Base-by-base conservation (phyloP, 2,113 vertebrate species). In the Myiozetetes cayanensis region DNA sequence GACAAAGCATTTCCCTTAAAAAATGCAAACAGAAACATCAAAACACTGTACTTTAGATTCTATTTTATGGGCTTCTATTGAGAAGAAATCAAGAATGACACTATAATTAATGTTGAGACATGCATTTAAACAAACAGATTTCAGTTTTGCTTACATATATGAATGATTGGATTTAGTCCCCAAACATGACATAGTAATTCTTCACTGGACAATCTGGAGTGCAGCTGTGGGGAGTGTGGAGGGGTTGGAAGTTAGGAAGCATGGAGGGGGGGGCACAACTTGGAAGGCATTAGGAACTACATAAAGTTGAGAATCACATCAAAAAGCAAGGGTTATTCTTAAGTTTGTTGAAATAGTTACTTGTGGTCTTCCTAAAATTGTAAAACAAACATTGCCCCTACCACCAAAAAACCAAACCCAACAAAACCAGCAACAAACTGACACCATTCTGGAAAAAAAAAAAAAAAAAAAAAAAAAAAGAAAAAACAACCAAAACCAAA, bases 11-110 rank as follows among this genome's bases (percentile, higher is more conserved):
- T 86, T 84, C 41, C 46, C 19, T 81, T 31, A 44, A 47, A 89
- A 91, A 90, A 86, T 15, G 24, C 68, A 72, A 92, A 84, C 12
- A 93, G 75, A 90, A 94, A 84, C 93, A 86, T 58, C 55, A 44
- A 86, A 86, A 86, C 18, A 41, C 14, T 67, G 6, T 39, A 35
- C 59, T 21, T 47, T 16, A 27, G 50, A 52, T 9, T 75, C 44
- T 67, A 33, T 31, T 86, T 66, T 80, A 55, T 74, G 55, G 22
- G 13, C 14, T 86, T 82, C 77, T 74, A 74, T 2, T 75, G 67
- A 68, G 55, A 63, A 82, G 56, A 75, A 91, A 78, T 87, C 46
- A 83, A 70, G 71, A 94, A 58, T 21, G 30, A 62, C 58, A 83
- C 14, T 19, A 62, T 73, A 83, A 85, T 70, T 93, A 79, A 70